Evolutionary conservation across 2,888 invertebrate species (phyloP).

Genomic region (Volucella inanis): DNA sequence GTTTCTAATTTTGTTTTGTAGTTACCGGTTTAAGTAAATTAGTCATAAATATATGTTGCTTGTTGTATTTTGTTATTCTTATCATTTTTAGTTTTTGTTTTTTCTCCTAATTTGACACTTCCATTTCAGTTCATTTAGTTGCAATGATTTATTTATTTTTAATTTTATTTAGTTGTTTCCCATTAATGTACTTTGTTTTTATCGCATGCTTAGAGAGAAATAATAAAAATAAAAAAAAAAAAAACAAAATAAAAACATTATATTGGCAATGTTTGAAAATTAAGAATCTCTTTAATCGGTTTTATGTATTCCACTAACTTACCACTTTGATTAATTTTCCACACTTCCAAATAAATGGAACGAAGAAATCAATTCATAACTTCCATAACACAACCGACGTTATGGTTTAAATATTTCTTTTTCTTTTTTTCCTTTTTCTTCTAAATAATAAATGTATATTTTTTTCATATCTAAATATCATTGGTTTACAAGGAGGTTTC

Average conservation of each 20-base stretch:
- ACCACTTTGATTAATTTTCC: no score
- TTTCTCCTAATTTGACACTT: constrained; percentile 71
- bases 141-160: constrained; percentile 18
- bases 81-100: constrained; percentile 41
- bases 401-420: constrained; percentile 24
- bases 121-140: constrained; percentile 66
- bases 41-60: constrained; percentile 41
- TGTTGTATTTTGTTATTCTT: constrained; percentile 50
- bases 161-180: constrained; percentile 56
- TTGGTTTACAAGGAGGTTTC: constrained; percentile 46
- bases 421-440: constrained; percentile 3
- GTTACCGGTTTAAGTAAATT: constrained; percentile 55
- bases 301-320: no score
- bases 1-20: constrained; percentile 33
- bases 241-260: constrained; percentile 28
- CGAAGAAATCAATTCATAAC: no score
- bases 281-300: no score
- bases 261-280: no score
- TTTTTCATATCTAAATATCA: constrained; percentile 47
- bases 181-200: constrained; percentile 52
- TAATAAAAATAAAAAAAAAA: constrained; percentile 39
- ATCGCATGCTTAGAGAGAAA: constrained; percentile 40
- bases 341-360: no score
- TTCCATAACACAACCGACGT: no score
- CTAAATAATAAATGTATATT: constrained; percentile 12